Evolutionary conservation across 2,113 vertebrate species (phyloP), one percentile per base, ranked within the genome.

Genomic region (Urocolius indicus): DNA sequence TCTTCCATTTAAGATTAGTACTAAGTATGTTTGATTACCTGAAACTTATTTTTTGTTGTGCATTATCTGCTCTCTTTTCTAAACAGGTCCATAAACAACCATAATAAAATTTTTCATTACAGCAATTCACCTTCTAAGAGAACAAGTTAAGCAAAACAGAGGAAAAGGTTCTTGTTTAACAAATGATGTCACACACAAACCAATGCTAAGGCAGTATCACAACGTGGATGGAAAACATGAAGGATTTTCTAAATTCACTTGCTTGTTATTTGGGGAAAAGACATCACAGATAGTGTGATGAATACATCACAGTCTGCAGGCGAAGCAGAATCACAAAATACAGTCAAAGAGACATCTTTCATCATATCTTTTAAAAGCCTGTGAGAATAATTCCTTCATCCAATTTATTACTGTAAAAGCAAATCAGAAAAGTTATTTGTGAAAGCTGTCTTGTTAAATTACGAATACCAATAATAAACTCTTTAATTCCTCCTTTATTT

Each of bases 401-500:
- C 92, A 88, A 94, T 84, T 80, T 72, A 78, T 89, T 88, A 84
- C 83, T 41, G 43, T 83, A 85, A 90, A 94, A 72, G 41, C 11
- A 3, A 79, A 95, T 90, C 62, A 75, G 66, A 90, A 93, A 90
- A 83, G 29, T 65, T 87, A 58, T 78, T 96, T 80, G 43, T 90
- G 76, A 87, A 84, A 92, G 57, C 66, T 87, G 61, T 72, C 84
- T 77, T 84, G 30, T 75, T 89, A 69, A 89, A 94, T 94, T 89
- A 95, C 87, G 73, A 84, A 91, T 91, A 72, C 7, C 7, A 72
- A 19, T 71, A 93, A 92, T 75, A 91, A 92, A 94, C 92, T 94
- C 76, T 78, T 93, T 32, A 89, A 57, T 86, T 94, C 52, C 61
- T 90, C 65, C 49, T 87, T 91, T 88, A 86, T 89, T 80, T 94